phyloP scores from a whole-genome alignment of 2,113 vertebrate species.

The Puffinus mauretanicus region DNA sequence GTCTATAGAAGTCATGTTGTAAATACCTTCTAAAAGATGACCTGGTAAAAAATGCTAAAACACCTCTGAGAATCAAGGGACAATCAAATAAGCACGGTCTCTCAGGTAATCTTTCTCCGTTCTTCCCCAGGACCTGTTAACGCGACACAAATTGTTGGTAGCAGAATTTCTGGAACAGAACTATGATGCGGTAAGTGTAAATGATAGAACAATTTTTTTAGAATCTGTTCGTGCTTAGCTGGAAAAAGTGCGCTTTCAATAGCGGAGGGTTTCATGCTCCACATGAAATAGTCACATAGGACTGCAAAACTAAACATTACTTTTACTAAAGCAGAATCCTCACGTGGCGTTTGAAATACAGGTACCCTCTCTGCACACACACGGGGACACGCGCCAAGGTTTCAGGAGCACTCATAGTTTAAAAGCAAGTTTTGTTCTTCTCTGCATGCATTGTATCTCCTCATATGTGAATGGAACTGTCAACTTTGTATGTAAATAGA shows the following conservation, averaged over 20 bases:
- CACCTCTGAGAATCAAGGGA: background rate
- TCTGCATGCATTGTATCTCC: fast-evolving
- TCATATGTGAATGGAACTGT: background rate
- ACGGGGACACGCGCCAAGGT: fast-evolving
- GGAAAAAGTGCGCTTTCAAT: background rate
- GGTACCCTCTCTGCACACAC: background rate
- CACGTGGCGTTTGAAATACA: fast-evolving
- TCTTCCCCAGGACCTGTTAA: slow-evolving; percentile 87
- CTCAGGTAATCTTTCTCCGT: slow-evolving; percentile 23
- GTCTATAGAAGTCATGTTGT: background rate
- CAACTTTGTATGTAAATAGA: background rate
- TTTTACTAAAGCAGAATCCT: background rate
- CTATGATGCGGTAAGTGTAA: slow-evolving; percentile 88
- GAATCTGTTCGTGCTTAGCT: background rate
- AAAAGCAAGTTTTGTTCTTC: background rate
- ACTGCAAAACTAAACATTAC: background rate
- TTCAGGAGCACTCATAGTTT: background rate
- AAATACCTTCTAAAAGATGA: background rate
- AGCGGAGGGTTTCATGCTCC: background rate
- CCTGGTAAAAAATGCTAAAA: background rate
- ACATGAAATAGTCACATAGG: background rate
- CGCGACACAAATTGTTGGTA: slow-evolving; percentile 93
- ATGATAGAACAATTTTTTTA: background rate
- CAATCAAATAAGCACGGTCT: background rate
- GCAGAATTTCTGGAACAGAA: slow-evolving; percentile 93